Percentiles rank a stretch among this genome's conserved stretches.
phyloP scores from a whole-genome alignment of 2,113 vertebrate species.

The Stigmatopora argus region DNA sequence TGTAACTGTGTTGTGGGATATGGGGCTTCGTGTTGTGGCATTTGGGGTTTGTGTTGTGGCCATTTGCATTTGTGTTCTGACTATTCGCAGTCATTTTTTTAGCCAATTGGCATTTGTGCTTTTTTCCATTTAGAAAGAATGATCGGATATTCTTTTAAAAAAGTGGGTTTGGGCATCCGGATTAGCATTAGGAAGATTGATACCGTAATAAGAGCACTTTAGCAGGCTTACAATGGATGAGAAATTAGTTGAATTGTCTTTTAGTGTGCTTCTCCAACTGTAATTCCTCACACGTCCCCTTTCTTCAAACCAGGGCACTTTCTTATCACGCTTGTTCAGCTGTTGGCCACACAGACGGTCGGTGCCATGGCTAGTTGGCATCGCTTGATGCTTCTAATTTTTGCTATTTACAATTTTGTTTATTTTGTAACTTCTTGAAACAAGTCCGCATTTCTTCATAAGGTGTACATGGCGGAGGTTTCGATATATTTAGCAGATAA shows the following conservation, averaged over 20 bases:
- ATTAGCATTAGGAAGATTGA: not conserved
- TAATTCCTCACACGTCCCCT: not conserved
- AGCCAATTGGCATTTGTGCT: no score
- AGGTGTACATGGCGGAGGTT: no score
- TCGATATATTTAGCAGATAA: not conserved
- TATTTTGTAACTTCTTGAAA: slow-evolving; percentile 30
- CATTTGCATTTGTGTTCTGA: no score
- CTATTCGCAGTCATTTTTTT: not conserved
- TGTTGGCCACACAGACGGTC: slow-evolving; percentile 60
- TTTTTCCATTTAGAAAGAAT: no score
- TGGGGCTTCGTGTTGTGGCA: no score
- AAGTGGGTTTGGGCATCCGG: not conserved
- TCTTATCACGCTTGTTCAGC: slow-evolving; percentile 71
- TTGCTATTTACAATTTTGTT: slow-evolving; percentile 50
- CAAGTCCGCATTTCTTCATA: slow-evolving; percentile 24
- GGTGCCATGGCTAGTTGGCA: slow-evolving; percentile 53
- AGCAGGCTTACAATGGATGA: slow-evolving; percentile 20
- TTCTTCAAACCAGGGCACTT: slow-evolving; percentile 28
- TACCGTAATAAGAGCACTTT: slow-evolving; percentile 11
- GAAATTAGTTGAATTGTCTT: not conserved
- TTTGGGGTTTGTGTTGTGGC: no score
- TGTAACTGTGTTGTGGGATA: no score
- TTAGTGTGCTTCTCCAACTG: slow-evolving; percentile 10
- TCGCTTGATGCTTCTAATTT: slow-evolving; percentile 45
- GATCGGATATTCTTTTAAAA: no score